These are phyloP conservation scores for Neotoxoptera formosana DNA, from an alignment of 1,140 invertebrate species.

Conservation along the genomic window DNA sequence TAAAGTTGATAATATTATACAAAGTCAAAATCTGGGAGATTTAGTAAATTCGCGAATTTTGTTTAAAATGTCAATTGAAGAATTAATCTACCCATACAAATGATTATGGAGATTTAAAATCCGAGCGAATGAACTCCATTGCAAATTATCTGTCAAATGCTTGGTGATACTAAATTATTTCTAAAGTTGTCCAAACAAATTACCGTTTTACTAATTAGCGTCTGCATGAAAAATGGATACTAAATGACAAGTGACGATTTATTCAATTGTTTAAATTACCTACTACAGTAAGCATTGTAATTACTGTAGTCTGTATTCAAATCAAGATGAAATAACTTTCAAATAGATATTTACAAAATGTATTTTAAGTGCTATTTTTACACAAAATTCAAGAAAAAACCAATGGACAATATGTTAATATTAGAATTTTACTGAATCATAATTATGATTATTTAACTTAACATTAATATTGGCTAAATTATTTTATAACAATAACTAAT, in stretches of 20 bases:
- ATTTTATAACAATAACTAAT: background rate
- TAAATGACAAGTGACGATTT: conserved; percentile 1
- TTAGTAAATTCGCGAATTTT: background rate
- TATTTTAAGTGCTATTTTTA: background rate
- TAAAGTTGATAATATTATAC: background rate
- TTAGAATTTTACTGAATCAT: background rate
- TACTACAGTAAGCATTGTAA: background rate
- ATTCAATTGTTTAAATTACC: background rate
- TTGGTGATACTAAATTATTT: conserved; percentile 5
- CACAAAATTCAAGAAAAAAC: background rate
- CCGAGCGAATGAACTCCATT: background rate
- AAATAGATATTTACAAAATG: background rate
- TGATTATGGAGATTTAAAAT: background rate
- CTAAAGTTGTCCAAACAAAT: conserved; percentile 37
- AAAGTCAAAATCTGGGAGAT: background rate
- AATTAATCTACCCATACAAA: conserved; percentile 8
- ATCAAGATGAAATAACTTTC: background rate
- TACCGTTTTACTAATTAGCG: background rate
- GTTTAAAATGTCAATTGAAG: background rate
- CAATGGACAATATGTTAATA: background rate
- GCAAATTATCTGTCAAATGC: background rate
- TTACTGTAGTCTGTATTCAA: background rate
- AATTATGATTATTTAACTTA: background rate
- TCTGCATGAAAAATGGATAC: background rate
- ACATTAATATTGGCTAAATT: background rate